A percentile compares a stretch with the other conserved stretches of the same genome.
phyloP scores from a whole-genome alignment of 2,888 invertebrate genomes.

The Papilio protenor region DNA sequence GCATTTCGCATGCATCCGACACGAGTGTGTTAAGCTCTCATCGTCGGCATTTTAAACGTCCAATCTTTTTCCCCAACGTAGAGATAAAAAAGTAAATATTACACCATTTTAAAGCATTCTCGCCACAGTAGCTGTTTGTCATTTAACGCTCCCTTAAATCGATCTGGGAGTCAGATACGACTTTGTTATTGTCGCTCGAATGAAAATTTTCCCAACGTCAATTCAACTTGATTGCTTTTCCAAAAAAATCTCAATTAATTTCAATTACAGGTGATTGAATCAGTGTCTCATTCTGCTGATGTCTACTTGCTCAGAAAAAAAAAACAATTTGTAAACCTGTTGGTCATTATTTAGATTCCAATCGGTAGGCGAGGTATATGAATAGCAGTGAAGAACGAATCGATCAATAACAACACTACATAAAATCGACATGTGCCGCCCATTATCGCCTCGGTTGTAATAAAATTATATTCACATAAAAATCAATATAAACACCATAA shows the following conservation, averaged over 20 bases:
- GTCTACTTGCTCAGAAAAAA: not conserved
- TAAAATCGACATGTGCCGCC: slow-evolving; percentile 56
- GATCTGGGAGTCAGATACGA: slow-evolving; percentile 78
- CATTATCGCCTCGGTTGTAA: slow-evolving; percentile 57
- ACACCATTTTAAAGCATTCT: slow-evolving; percentile 77
- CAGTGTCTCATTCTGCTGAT: not conserved
- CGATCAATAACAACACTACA: slow-evolving; percentile 54
- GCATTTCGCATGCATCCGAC: slow-evolving; percentile 59
- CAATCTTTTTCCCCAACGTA: slow-evolving; percentile 67
- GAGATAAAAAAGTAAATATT: slow-evolving; percentile 76
- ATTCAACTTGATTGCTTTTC: slow-evolving; percentile 68
- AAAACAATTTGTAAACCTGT: slow-evolving; percentile 51
- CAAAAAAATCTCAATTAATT: not conserved
- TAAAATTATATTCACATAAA: slow-evolving; percentile 78
- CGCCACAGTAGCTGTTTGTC: slow-evolving; percentile 77
- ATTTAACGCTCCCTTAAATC: slow-evolving; percentile 80
- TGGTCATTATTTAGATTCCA: slow-evolving; percentile 53
- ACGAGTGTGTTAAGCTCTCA: slow-evolving; percentile 65
- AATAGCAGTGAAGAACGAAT: slow-evolving; percentile 48
- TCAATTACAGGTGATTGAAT: not conserved
- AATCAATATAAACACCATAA: slow-evolving; percentile 78
- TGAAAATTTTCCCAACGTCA: slow-evolving; percentile 69
- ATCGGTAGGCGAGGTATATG: slow-evolving; percentile 52
- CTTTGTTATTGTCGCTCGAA: slow-evolving; percentile 81
- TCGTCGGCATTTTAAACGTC: slow-evolving; percentile 69